A percentile compares a stretch with the other conserved stretches of the same genome.
Evolutionary conservation across 2,888 invertebrate genomes (phyloP).

Genomic region (Catotricha subobsoleta): DNA sequence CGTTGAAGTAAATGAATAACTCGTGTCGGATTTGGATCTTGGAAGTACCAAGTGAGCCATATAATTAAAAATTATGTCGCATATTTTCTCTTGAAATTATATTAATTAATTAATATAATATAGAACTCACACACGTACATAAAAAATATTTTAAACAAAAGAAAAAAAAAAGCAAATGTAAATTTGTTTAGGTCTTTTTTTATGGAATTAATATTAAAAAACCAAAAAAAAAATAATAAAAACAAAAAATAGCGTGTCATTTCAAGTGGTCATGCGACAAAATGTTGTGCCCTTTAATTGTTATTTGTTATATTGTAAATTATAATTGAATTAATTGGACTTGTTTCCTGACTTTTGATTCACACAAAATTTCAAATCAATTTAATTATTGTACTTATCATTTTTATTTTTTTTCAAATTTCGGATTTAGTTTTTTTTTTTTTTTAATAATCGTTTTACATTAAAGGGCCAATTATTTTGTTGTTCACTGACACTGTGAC

Average conservation of each 20-base stretch:
- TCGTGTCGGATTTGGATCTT: too few relatives aligned
- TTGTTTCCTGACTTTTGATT: too few relatives aligned
- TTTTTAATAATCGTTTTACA: not conserved
- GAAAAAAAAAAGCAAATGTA: not conserved
- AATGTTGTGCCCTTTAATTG: constrained; percentile 11
- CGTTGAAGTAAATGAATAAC: too few relatives aligned
- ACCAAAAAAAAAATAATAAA: constrained; percentile 9
- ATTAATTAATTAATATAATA: not conserved
- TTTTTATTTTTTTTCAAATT: constrained; percentile 4
- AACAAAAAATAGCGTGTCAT: constrained; percentile 10
- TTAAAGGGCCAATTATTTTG: constrained; percentile 12
- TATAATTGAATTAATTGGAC: too few relatives aligned
- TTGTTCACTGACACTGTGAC: constrained; percentile 10
- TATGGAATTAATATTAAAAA: constrained; percentile 5
- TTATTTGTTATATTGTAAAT: too few relatives aligned
- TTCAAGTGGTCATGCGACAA: constrained; percentile 12
- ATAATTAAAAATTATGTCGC: too few relatives aligned
- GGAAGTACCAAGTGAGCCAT: too few relatives aligned
- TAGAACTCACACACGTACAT: not conserved
- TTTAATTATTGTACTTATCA: constrained; percentile 3
- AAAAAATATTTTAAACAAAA: not conserved
- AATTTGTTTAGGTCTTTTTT: constrained; percentile 2
- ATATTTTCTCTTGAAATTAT: not conserved
- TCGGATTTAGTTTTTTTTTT: not conserved
- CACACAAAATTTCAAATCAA: not conserved